Conservation (phyloP, 2,888 invertebrate species). For the Serrognathus titanus region DNA sequence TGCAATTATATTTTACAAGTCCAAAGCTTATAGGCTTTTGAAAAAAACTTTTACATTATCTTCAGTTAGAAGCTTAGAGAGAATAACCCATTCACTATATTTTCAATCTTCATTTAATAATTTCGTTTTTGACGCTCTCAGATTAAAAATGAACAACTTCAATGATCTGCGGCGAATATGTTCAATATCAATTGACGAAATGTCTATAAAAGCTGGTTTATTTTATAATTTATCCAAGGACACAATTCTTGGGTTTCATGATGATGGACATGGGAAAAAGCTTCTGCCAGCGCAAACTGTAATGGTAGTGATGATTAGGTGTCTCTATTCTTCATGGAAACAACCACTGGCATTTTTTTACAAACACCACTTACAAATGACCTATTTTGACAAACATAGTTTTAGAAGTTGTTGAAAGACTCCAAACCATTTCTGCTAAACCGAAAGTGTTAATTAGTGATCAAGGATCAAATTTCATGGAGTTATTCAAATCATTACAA, state of each 20-base stretch:
- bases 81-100: too few relatives aligned
- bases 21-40: too few relatives aligned
- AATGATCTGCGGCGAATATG: too few relatives aligned
- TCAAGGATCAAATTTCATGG: background rate
- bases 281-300: constrained; percentile 5
- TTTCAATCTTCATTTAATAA: too few relatives aligned
- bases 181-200: constrained; percentile 13
- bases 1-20: too few relatives aligned
- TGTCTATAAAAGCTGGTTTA: constrained; percentile 14
- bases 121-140: constrained; percentile 19
- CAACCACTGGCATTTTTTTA: constrained; percentile 19
- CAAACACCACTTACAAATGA: background rate
- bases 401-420: background rate
- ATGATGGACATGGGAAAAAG: constrained; percentile 10
- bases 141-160: too few relatives aligned
- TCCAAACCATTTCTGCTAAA: too few relatives aligned
- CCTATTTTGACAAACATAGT: constrained; percentile 8
- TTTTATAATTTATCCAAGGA: constrained; percentile 18
- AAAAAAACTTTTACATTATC: too few relatives aligned
- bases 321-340: constrained; percentile 17
- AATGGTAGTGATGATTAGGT: constrained; percentile 12
- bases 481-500: constrained; percentile 13
- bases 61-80: too few relatives aligned
- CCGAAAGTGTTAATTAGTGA: too few relatives aligned
- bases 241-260: constrained; percentile 17